phyloP scores from a whole-genome alignment of 2,797 vertebrate species.

The Pempheris klunzingeri region DNA sequence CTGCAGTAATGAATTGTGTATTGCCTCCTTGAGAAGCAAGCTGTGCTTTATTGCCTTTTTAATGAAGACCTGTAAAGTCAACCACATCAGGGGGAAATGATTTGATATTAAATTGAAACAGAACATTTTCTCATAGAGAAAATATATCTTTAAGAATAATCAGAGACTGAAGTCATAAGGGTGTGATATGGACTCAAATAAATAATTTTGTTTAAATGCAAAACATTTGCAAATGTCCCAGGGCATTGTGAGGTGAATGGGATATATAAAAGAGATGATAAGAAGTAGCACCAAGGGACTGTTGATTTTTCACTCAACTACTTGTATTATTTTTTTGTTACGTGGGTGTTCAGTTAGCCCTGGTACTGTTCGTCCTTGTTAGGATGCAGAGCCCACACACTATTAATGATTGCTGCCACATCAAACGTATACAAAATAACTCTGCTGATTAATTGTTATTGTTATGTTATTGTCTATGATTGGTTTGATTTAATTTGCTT shows the following conservation, averaged over 20 bases:
- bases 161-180: slow-evolving; percentile 42
- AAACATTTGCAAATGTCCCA: slow-evolving; percentile 52
- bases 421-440: slow-evolving; percentile 54
- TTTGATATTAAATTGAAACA: slow-evolving; percentile 36
- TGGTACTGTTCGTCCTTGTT: slow-evolving; percentile 40
- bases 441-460: slow-evolving; percentile 62
- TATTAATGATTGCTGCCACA: slow-evolving; percentile 45
- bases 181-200: slow-evolving; percentile 55
- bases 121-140: slow-evolving; percentile 37
- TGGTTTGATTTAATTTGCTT: slow-evolving; percentile 66
- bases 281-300: slow-evolving; percentile 46
- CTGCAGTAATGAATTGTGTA: slow-evolving; percentile 47
- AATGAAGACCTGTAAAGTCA: slow-evolving; percentile 47
- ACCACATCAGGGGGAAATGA: slow-evolving; percentile 37
- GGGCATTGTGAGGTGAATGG: slow-evolving; percentile 58
- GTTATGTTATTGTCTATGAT: slow-evolving; percentile 47
- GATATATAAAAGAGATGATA: slow-evolving; percentile 50
- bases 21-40: slow-evolving; percentile 34
- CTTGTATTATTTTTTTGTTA: slow-evolving; percentile 68
- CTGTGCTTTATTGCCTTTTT: slow-evolving; percentile 44
- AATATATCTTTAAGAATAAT: slow-evolving; percentile 37
- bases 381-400: slow-evolving; percentile 39
- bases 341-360: slow-evolving; percentile 59
- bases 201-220: slow-evolving; percentile 65
- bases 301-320: slow-evolving; percentile 58